Evolutionary conservation across 2,888 invertebrate genomes (phyloP), one percentile per base, ranked within the genome.

Genomic region (Empis livida): DNA sequence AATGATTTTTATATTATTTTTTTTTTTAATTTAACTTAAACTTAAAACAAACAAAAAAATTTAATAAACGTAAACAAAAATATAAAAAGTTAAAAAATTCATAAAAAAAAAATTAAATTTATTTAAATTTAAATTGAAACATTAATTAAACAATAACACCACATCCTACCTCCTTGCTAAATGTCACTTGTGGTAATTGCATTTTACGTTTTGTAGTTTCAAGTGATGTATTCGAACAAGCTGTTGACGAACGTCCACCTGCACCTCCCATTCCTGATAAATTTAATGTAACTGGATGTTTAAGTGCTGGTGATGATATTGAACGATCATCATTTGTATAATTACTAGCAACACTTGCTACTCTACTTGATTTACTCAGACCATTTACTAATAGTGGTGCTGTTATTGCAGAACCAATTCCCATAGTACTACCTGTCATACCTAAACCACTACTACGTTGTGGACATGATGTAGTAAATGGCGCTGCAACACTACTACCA

Each of bases 151-250:
- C 88, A 60, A 89, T 79, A 59, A 89, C 84, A 52, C 88, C 88
- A 59, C 79, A 83, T 84, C 89, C 88, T 79, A 90, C 89, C 89
- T 90, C 89, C 68, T 85, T 83, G 64, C 81, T 87, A 72, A 89
- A 89, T 45, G 89, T 85, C 64, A 90, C 86, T 73, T 85, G 85
- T 16, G 85, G 84, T 59, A 85, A 71, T 58, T 84, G 78, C 17
- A 84, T 73, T 59, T 82, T 78, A 66, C 80, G 75, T 59, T 72
- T 72, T 48, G 71, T 68, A 17, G 69, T 70, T 60, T 79, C 78
- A 56, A 77, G 73, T 53, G 81, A 78, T 51, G 82, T 80, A 46
- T 73, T 75, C 14, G 84, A 84, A 60, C 83, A 83, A 27, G 80
- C 82, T 0, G 82, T 84, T 10, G 82, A 81, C 3, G 83, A 79